A percentile compares a stretch with the other conserved stretches of the same genome.
Evolutionary conservation across 2,797 vertebrate species (phyloP).

Genomic region (Diplodus puntazzo): DNA sequence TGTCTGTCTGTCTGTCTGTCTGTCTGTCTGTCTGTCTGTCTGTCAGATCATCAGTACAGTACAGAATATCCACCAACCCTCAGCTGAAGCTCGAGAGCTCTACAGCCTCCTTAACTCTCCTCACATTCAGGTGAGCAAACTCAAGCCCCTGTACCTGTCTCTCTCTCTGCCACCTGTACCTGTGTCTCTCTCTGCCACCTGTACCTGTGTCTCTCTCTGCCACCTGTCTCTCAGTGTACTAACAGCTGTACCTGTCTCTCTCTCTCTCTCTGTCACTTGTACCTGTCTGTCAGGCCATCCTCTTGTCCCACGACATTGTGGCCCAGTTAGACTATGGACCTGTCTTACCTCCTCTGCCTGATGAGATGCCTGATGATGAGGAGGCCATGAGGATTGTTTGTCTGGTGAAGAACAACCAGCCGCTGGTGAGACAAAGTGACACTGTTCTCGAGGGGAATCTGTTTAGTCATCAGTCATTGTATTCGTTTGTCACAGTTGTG

Average conservation of each 20-base stretch:
- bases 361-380: conserved; percentile 89
- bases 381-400: conserved; percentile 94
- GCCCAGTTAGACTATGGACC: conserved; percentile 92
- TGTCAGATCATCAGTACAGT: conserved; percentile 83
- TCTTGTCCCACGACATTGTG: conserved; percentile 91
- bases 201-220: too few relatives aligned
- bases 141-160: not conserved
- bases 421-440: conserved; percentile 85
- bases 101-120: conserved; percentile 85
- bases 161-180: not conserved
- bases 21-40: not conserved
- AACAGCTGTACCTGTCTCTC: not conserved
- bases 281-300: conserved; percentile 85
- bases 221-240: too few relatives aligned
- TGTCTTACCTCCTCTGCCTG: conserved; percentile 88
- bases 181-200: not conserved
- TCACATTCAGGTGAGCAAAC: conserved; percentile 86
- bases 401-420: conserved; percentile 95
- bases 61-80: conserved; percentile 70
- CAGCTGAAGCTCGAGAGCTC: conserved; percentile 88
- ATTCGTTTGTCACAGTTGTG: too few relatives aligned
- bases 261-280: not conserved
- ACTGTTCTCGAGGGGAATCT: too few relatives aligned
- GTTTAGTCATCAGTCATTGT: too few relatives aligned
- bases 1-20: conserved; percentile 2